phyloP scores from a whole-genome alignment of 1,140 invertebrate genomes.

The Meteorus sp. region DNA sequence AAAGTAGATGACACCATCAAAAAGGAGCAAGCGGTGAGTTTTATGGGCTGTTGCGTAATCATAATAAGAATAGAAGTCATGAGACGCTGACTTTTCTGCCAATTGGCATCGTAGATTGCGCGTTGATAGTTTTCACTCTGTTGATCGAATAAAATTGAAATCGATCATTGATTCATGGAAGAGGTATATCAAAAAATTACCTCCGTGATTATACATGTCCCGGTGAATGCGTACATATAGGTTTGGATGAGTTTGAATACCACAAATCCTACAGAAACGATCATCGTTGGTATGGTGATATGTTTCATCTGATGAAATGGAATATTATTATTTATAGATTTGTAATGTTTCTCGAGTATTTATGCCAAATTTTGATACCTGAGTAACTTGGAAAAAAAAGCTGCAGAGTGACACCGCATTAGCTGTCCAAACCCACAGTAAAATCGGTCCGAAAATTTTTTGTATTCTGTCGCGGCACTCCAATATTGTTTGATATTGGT shows the following conservation, averaged over 20 bases:
- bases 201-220: slow-evolving; percentile 6
- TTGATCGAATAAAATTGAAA: not conserved
- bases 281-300: not conserved
- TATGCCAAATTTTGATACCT: slow-evolving; percentile 26
- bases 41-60: slow-evolving; percentile 32
- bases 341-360: not conserved
- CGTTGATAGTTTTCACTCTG: slow-evolving; percentile 31
- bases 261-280: slow-evolving; percentile 6
- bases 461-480: slow-evolving; percentile 9
- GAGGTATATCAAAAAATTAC: not conserved
- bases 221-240: not conserved
- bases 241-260: slow-evolving; percentile 26
- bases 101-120: slow-evolving; percentile 21
- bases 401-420: slow-evolving; percentile 21
- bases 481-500: not conserved
- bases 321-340: not conserved
- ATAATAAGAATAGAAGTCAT: slow-evolving; percentile 26
- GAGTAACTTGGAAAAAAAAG: slow-evolving; percentile 34
- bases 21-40: slow-evolving; percentile 26
- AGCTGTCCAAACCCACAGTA: not conserved
- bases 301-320: not conserved
- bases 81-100: slow-evolving; percentile 22
- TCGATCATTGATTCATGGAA: not conserved
- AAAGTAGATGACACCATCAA: slow-evolving; percentile 29
- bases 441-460: slow-evolving; percentile 23